Evolutionary conservation across 2,888 invertebrate species (phyloP), one percentile per base, ranked within the genome.

Genomic region (Sarcophaga carnaria): DNA sequence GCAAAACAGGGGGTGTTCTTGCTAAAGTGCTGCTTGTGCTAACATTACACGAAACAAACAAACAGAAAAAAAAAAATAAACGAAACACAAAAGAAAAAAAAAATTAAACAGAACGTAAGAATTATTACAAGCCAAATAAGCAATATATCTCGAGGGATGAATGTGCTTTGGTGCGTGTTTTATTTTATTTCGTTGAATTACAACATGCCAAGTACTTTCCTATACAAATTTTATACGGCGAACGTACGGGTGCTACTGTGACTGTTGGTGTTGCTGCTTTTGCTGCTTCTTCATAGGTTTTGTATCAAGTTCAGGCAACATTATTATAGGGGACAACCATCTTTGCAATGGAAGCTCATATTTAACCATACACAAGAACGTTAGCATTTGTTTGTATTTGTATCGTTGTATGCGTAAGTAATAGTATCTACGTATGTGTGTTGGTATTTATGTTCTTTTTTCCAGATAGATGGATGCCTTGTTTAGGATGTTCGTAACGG

Each of bases 131-230:
- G 90, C 91, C 92, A 92, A 92, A 92, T 92, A 92, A 92, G 92
- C 92, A 91, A 92, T 92, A 92, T 92, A 92, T 92, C 92, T 92
- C 92, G 92, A 91, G 92, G 92, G 92, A 92, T 92, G 92, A 92
- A 92, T 92, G 92, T 92, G 92, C 92, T 91, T 91, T 92, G 92
- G 92, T 92, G 92, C 92, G 92, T 92, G 92, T 92, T 92, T 92
- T 92, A 92, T 92, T 92, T 92, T 92, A 91, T 92, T 92, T 91
- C 90, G 91, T 92, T 92, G 90, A 92, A 92, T 92, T 92, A 92
- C 88, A 87, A 85, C 83, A 82, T 84, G 87, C 54, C 54, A 54
- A 54, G 71, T 67, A 80, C 76, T 76, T 80, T 80, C 45, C 20
- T 45, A 67, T 66, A 66, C 37, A 37, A n/a, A 67, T 67, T 54